Conservation (phyloP, 2,113 vertebrate genomes). For the Lepus timidus region DNA sequence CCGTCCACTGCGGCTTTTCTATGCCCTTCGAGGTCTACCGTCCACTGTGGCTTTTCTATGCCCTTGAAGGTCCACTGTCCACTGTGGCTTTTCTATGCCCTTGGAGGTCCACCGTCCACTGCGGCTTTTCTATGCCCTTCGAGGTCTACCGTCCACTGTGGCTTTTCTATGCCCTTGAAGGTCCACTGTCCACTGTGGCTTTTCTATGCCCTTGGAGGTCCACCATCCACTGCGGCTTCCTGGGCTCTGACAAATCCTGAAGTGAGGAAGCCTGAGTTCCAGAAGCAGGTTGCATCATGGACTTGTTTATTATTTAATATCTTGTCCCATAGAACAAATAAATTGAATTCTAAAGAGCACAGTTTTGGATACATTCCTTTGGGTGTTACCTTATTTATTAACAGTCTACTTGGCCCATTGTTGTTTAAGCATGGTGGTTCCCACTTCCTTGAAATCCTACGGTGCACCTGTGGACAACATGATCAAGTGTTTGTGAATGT, state of each 20-base stretch:
- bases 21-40: background rate
- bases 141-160: background rate
- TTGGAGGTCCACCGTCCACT: background rate
- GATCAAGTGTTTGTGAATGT: background rate
- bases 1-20: too few species aligned
- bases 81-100: background rate
- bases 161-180: background rate
- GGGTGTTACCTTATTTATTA: background rate
- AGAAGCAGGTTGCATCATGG: background rate
- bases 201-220: background rate
- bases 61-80: background rate
- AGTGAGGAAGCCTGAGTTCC: rapidly evolving
- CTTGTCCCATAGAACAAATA: background rate
- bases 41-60: background rate
- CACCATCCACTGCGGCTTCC: too few species aligned
- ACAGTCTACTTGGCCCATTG: background rate
- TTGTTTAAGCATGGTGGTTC: background rate
- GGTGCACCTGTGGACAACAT: too few species aligned
- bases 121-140: too few species aligned
- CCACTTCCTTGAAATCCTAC: background rate
- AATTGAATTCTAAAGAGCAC: background rate
- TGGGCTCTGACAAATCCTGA: too few species aligned
- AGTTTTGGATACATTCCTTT: background rate
- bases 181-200: background rate
- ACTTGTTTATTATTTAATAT: background rate